Base-by-base conservation (phyloP, 2,888 invertebrate species). In the Netelia inedita region DNA sequence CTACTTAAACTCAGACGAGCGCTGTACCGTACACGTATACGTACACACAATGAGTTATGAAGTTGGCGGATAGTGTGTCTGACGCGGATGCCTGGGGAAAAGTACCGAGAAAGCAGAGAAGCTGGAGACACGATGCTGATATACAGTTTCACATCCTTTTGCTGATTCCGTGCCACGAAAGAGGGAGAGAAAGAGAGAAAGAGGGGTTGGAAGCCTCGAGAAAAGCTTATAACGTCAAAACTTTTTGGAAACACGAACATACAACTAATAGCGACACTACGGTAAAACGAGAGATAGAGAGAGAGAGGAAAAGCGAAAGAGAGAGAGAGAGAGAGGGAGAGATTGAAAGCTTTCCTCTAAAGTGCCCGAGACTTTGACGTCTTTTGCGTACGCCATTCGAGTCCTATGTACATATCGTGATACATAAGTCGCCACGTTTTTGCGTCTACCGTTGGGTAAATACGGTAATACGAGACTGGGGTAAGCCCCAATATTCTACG, bases 181-280 rank as follows among this genome's bases (percentile, higher is more conserved):
- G 14, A 46, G 46, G 19, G 55, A 14, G 55, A 55, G 11, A n/a
- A 53, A 53, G 55, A 55, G 53, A 19, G 41, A 41, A 14, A 21
- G 53, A 65, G 75, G 28, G 61, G 2, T n/a, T 19, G 65, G 46
- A 46, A 53, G 8, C 5, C 41, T 61, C 57, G 65, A 21, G 79
- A 65, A 57, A 79, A 80, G 83, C 71, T 72, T 72, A 50, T 55
- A 71, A 63, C 74, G 83, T 79, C 83, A 69, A 80, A 83, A 83
- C 83, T 83, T 83, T 83, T 75, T 74, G 53, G 76, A 83, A 72
- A 59, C 72, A 66, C 72, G 50, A 50, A 78, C 66, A 69, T 55
- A 80, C 66, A 46, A 28, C 55, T 59, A 61, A 43, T 59, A 50
- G 28, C 19, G 55, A 63, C 68, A n/a, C 41, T 46, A 28, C 50